These are phyloP conservation scores for Bombycilla garrulus DNA, from an alignment of 2,113 vertebrate genomes.

Conservation along the genomic window DNA sequence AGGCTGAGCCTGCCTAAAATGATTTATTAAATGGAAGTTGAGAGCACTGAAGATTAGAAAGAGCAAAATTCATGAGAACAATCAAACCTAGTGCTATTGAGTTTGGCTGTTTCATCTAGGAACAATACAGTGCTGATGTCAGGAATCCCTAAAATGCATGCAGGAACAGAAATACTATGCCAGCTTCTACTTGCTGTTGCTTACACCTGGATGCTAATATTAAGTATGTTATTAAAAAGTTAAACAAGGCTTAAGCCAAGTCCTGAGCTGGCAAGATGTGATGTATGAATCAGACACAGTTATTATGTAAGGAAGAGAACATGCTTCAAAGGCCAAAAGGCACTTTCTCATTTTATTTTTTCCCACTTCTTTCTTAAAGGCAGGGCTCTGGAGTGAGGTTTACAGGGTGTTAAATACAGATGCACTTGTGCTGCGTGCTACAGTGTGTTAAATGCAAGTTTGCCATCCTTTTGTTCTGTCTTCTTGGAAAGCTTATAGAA, in stretches of 20 bases:
- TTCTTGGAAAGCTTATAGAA: background rate
- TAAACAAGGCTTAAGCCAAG: background rate
- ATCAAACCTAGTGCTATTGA: background rate
- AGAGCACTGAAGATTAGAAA: background rate
- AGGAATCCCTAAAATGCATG: background rate
- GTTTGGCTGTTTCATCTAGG: background rate
- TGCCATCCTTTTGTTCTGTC: background rate
- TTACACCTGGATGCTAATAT: background rate
- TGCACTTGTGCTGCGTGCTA: background rate
- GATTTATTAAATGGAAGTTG: slow-evolving; percentile 2
- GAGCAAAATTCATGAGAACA: background rate
- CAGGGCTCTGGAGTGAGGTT: background rate
- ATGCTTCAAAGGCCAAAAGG: background rate
- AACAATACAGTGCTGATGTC: background rate
- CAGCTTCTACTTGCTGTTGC: background rate
- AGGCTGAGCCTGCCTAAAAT: slow-evolving; percentile 19
- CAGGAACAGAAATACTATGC: background rate
- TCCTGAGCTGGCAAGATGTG: background rate
- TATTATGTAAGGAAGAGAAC: background rate
- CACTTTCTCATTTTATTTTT: background rate
- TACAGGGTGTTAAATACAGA: background rate
- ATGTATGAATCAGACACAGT: background rate
- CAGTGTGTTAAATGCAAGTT: background rate
- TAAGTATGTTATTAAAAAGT: background rate
- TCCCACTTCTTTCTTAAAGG: background rate